phyloP scores from a whole-genome alignment of 2,113 vertebrate species.

The Pavo muticus region DNA sequence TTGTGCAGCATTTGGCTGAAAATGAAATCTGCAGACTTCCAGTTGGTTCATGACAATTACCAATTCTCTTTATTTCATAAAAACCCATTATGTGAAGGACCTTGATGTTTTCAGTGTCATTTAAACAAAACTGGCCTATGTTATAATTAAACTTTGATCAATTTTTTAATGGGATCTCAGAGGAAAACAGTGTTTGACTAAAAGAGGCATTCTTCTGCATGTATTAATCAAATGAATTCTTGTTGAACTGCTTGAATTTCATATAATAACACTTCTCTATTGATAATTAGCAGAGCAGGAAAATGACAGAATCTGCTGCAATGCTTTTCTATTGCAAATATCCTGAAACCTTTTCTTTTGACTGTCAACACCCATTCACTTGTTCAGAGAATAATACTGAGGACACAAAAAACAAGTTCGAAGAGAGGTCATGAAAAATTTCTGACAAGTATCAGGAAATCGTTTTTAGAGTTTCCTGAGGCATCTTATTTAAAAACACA shows the following conservation, averaged over 20 bases:
- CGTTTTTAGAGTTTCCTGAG: neutral
- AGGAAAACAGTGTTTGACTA: constrained; percentile 61
- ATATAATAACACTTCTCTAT: constrained; percentile 20
- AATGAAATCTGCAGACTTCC: neutral
- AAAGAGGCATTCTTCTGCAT: constrained; percentile 42
- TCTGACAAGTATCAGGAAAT: neutral
- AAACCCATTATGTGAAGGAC: neutral
- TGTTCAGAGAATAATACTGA: neutral
- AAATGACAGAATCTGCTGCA: constrained; percentile 4
- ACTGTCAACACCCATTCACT: neutral
- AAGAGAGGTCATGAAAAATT: neutral
- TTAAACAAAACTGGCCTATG: constrained; percentile 5
- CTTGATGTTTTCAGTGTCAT: constrained; percentile 42
- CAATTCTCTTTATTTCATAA: neutral
- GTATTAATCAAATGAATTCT: constrained; percentile 60
- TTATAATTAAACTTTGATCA: constrained; percentile 60
- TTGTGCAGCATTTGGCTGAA: neutral
- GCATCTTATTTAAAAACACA: neutral
- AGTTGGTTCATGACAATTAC: neutral
- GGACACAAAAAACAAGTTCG: neutral
- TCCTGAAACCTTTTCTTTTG: neutral
- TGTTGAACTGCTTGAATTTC: constrained; percentile 21
- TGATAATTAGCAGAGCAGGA: constrained; percentile 26
- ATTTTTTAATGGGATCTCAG: constrained; percentile 62
- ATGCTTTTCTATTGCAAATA: neutral